These are phyloP conservation scores for Tokudaia muenninki DNA, from an alignment of 2,797 vertebrate genomes.

Conservation along the genomic window DNA sequence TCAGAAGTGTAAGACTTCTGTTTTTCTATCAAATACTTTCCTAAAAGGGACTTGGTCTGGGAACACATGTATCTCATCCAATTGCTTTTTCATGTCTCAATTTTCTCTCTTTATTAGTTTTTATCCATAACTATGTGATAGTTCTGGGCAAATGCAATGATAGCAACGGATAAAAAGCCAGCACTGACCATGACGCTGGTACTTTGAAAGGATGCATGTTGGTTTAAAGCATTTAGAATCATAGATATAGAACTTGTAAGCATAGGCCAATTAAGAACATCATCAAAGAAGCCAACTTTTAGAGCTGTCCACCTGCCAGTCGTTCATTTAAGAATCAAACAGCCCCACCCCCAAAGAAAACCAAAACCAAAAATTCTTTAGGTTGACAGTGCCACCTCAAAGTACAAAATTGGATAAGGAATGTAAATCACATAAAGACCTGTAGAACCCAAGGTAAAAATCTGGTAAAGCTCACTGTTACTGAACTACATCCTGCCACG, in stretches of 20 bases:
- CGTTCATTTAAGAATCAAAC: neutral
- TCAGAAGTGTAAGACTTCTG: neutral
- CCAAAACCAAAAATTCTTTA: neutral
- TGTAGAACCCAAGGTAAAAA: neutral
- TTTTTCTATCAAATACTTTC: slow-evolving; percentile 45
- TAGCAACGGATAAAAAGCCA: neutral
- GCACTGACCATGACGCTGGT: neutral
- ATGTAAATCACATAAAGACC: neutral
- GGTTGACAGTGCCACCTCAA: neutral
- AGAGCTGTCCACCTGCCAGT: neutral
- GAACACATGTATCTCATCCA: neutral
- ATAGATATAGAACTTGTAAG: slow-evolving; percentile 22
- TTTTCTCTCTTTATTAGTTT: slow-evolving; percentile 82
- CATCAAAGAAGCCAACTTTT: neutral
- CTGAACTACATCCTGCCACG: neutral
- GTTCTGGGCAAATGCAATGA: slow-evolving; percentile 68
- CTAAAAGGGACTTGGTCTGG: neutral
- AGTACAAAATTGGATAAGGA: neutral
- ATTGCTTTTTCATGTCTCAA: slow-evolving; percentile 71
- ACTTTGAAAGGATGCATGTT: neutral
- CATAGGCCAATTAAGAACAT: neutral
- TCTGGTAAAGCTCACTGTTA: neutral
- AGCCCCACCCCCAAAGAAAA: neutral
- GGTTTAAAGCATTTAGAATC: slow-evolving; percentile 1
- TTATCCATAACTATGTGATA: slow-evolving; percentile 65